Conservation (phyloP, 2,113 vertebrate genomes). For the Nycticryphes semicollaris region DNA sequence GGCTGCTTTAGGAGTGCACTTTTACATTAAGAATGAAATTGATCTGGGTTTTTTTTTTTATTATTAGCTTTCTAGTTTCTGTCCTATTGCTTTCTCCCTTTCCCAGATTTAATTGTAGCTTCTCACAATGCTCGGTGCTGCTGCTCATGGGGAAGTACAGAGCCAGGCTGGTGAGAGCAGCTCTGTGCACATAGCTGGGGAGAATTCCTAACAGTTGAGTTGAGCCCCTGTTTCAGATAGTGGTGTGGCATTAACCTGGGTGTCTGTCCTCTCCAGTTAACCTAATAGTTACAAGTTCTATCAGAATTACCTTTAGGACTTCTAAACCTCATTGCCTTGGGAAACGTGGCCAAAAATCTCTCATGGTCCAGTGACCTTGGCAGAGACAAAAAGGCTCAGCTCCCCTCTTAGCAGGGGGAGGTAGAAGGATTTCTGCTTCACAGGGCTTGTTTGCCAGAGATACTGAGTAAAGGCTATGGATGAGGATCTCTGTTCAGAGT, state of each 20-base stretch:
- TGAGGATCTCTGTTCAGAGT: neutral
- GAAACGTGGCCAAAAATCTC: neutral
- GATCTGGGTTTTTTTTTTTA: neutral
- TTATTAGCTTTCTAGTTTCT: neutral
- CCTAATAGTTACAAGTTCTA: neutral
- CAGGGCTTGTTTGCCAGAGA: neutral
- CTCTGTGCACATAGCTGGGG: neutral
- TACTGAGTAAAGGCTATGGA: neutral
- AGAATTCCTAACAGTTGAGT: accelerated
- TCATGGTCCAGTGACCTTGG: neutral
- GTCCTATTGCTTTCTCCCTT: neutral
- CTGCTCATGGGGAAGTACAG: neutral
- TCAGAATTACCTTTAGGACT: neutral
- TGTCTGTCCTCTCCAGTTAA: neutral
- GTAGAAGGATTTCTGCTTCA: neutral
- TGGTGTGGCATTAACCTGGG: neutral
- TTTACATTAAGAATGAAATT: neutral
- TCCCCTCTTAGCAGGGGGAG: neutral
- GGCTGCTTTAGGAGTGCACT: neutral
- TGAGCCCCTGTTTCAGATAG: neutral
- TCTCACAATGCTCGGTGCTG: neutral
- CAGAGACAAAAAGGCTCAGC: neutral
- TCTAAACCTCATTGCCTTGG: neutral
- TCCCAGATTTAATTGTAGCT: neutral
- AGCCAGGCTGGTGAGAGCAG: neutral